These are phyloP conservation scores for Lycocorax pyrrhopterus DNA, from an alignment of 2,113 vertebrate species.

Conservation along the genomic window DNA sequence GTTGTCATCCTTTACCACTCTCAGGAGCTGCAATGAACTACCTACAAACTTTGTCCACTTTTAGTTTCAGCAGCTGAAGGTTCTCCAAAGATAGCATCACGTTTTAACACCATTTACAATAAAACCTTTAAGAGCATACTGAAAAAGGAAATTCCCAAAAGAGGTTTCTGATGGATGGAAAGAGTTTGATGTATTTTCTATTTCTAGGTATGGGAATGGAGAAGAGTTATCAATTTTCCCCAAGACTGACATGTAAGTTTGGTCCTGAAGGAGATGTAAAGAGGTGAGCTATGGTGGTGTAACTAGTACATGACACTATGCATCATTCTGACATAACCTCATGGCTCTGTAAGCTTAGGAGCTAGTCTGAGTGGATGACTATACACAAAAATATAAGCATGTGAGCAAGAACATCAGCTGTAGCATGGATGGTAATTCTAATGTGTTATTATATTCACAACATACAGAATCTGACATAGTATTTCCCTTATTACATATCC, in stretches of 20 bases:
- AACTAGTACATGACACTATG: background rate
- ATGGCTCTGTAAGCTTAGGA: background rate
- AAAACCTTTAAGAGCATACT: constrained; percentile 2
- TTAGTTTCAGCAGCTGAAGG: background rate
- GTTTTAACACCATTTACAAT: constrained; percentile 24
- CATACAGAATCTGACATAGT: background rate
- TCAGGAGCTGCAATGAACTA: background rate
- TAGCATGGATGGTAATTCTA: background rate
- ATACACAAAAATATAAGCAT: background rate
- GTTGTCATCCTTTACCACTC: background rate
- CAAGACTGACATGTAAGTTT: background rate
- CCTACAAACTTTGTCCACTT: background rate
- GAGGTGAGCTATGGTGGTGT: background rate
- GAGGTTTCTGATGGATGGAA: background rate
- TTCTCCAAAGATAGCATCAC: background rate
- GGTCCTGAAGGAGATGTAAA: constrained; percentile 5
- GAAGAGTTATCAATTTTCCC: constrained; percentile 2
- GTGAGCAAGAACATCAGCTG: background rate
- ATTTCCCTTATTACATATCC: background rate
- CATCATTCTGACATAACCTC: background rate
- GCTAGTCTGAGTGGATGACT: background rate
- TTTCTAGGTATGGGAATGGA: background rate
- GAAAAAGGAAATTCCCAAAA: constrained; percentile 22
- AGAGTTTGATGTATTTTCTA: constrained; percentile 7
- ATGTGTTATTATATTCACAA: background rate